These are phyloP conservation scores for Onychomys arenicola DNA, from an alignment of 2,797 vertebrate species.

Conservation along the genomic window DNA sequence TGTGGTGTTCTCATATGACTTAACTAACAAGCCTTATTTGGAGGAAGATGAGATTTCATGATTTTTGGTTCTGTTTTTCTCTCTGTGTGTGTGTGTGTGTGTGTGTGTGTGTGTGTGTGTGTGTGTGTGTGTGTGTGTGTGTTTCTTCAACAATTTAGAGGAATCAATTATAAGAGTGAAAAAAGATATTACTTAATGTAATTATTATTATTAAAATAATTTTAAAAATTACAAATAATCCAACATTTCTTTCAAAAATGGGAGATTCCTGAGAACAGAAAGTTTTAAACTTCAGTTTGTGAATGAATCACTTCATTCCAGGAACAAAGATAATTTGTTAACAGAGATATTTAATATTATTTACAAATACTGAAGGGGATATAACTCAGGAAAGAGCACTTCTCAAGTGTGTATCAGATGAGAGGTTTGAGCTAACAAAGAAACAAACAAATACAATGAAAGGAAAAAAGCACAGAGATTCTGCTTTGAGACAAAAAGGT, in stretches of 20 bases:
- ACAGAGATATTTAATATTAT: neutral
- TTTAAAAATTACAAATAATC: conserved; percentile 22
- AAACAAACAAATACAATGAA: neutral
- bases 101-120: too few species aligned
- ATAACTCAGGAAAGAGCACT: neutral
- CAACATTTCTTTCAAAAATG: neutral
- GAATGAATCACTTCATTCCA: neutral
- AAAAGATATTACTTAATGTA: neutral
- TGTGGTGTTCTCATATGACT: neutral
- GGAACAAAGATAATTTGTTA: neutral
- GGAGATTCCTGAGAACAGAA: neutral
- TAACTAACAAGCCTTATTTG: neutral
- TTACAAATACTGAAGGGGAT: neutral
- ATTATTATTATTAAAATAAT: neutral
- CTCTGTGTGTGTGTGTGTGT: too few species aligned
- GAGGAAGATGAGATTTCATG: neutral
- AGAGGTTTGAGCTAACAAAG: neutral
- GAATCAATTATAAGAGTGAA: neutral
- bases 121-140: too few species aligned
- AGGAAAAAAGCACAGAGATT: neutral
- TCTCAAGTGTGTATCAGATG: neutral
- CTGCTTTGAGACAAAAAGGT: neutral
- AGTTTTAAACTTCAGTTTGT: neutral
- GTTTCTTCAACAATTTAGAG: neutral
- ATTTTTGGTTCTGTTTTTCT: neutral